Evolutionary conservation across 2,113 vertebrate genomes (phyloP), one percentile per base, ranked within the genome.

Genomic region (Urocynchramus pylzowi): DNA sequence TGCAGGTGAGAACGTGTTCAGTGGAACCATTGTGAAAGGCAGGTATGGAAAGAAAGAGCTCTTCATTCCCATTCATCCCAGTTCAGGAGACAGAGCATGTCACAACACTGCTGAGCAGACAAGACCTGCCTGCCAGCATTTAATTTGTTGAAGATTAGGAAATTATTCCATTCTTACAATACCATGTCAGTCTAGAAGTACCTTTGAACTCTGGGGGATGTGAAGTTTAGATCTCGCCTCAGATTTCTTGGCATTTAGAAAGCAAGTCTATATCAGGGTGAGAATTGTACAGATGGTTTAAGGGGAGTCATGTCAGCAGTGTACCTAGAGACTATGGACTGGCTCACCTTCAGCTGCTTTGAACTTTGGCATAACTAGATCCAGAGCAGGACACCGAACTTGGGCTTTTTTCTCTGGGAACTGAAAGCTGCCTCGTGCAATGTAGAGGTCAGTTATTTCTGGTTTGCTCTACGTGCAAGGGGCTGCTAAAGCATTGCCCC

Each of bases 101-200:
- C 92, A 79, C 78, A 84, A 91, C 95, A 96, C 70, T 82, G 78
- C 95, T 73, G 70, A 95, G 84, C 92, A 96, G 90, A 93, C 93
- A 76, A 44, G 88, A 94, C 74, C 78, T 57, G 80, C 92, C 79
- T 96, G 95, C 93, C 94, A 96, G 87, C 77, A 24, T 77, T 97
- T 94, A 94, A 95, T 97, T 96, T 93, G 93, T 85, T 90, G 91
- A 85, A 90, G 78, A 94, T 97, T 88, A 95, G 80, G 75, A 86
- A 95, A 94, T 95, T 59, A 83, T 70, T 91, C 92, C 41, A 9
- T 91, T 93, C 90, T 85, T 73, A 77, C 79, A 83, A 70, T 90
- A 54, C 35, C 9, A 0, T 81, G 83, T 86, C 90, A 77, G 83
- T 86, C 71, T 77, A 35, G 71, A 78, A 84, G 87, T 84, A 73